phyloP scores from a whole-genome alignment of 2,797 vertebrate species.

The Smutsia temminckii region DNA sequence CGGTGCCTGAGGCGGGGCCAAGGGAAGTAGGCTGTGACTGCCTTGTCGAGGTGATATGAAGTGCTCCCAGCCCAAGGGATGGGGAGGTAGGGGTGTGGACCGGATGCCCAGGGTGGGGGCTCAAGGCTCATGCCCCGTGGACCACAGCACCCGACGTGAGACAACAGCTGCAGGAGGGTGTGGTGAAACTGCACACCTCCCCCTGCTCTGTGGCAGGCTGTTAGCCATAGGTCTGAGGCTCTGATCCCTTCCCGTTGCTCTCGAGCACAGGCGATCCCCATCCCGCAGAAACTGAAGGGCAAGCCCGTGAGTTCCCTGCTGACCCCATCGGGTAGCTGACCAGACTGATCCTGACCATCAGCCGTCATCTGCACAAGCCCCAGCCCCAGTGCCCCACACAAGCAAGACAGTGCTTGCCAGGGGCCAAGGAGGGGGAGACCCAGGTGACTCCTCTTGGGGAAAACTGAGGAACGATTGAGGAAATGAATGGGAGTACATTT shows the following conservation, averaged over 20 bases:
- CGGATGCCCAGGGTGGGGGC: neutral
- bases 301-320: conserved; percentile 84
- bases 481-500: neutral
- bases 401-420: conserved; percentile 81
- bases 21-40: neutral
- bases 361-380: conserved; percentile 67
- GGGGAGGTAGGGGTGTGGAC: no score
- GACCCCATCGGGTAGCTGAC: conserved; percentile 83
- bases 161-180: neutral
- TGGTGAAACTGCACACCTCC: accelerated
- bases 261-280: conserved; percentile 83
- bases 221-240: neutral
- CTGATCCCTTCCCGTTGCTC: neutral
- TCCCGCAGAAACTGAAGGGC: conserved; percentile 86
- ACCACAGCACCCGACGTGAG: neutral
- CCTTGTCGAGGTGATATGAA: neutral
- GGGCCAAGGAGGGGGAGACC: conserved; percentile 82
- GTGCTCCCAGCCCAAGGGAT: neutral
- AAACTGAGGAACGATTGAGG: neutral
- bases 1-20: no score
- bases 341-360: neutral
- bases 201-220: neutral
- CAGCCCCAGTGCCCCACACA: neutral
- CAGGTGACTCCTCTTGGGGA: neutral
- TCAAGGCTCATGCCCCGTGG: neutral